Evolutionary conservation across 2,888 invertebrate species (phyloP).

Genomic region (Pristionchus mayeri): DNA sequence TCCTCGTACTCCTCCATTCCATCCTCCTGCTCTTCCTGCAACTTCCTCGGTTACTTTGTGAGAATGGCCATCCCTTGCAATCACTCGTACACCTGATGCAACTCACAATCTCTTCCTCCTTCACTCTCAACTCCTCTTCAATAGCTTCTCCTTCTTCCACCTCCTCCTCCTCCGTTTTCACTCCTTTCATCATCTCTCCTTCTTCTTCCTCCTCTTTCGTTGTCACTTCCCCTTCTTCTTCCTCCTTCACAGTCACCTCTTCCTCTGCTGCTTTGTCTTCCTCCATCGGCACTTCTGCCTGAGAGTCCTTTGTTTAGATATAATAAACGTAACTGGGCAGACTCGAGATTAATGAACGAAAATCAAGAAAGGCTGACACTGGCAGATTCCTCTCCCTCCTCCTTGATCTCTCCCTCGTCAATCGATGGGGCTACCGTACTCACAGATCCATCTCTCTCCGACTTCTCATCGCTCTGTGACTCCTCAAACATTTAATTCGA

Average conservation of each 20-base stretch:
- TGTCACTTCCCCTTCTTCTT: neutral
- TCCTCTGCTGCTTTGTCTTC: neutral
- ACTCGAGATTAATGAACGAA: neutral
- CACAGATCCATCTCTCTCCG: neutral
- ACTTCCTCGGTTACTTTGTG: neutral
- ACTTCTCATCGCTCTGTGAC: constrained; percentile 3
- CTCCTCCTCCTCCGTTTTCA: neutral
- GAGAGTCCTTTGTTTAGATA: too few relatives aligned
- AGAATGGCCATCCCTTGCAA: too few relatives aligned
- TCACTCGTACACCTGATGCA: neutral
- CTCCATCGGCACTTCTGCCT: constrained; percentile 11
- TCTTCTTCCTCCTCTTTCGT: constrained; percentile 1
- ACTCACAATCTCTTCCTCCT: neutral
- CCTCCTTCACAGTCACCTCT: neutral
- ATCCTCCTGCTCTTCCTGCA: constrained; percentile 3
- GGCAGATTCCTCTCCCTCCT: neutral
- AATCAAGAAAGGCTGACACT: too few relatives aligned
- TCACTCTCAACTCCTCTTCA: neutral
- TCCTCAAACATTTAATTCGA: constrained; percentile 23
- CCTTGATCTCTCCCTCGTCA: constrained; percentile 20
- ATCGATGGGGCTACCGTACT: neutral
- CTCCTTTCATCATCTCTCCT: too few relatives aligned
- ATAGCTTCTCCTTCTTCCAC: constrained; percentile 12
- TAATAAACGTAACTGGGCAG: too few relatives aligned
- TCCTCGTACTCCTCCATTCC: constrained; percentile 8